A percentile compares a stretch with the other conserved stretches of the same genome.
phyloP scores from a whole-genome alignment of 2,797 vertebrate genomes.

The Pyrocephalus nanus region DNA sequence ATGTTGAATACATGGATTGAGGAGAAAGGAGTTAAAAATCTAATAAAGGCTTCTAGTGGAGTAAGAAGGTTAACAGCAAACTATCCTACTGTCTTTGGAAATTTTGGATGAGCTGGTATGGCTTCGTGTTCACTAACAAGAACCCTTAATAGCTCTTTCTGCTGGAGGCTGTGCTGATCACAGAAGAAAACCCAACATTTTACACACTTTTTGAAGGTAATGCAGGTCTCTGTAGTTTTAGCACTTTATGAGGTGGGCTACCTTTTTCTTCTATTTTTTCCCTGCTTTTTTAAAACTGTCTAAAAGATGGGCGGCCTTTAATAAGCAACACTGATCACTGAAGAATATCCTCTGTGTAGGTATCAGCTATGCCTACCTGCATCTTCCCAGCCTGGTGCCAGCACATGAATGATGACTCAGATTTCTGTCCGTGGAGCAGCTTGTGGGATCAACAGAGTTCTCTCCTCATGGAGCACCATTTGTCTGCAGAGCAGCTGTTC shows the following conservation, averaged over 20 bases:
- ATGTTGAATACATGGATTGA: background rate
- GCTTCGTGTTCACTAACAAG: background rate
- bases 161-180: background rate
- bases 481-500: conserved; percentile 45
- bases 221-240: background rate
- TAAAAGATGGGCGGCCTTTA: background rate
- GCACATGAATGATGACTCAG: background rate
- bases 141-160: background rate
- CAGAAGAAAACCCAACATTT: background rate
- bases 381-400: background rate
- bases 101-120: background rate
- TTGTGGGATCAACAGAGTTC: background rate
- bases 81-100: background rate
- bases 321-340: background rate
- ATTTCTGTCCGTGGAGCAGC: conserved; percentile 7
- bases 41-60: background rate
- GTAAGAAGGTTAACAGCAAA: background rate
- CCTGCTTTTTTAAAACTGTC: background rate
- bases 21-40: background rate
- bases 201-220: background rate
- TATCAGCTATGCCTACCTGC: background rate
- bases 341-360: background rate
- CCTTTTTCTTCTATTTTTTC: background rate
- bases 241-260: background rate
- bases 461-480: conserved; percentile 24